Evolutionary conservation across 1,140 invertebrate species (phyloP).

Genomic region (Octopus sinensis): DNA sequence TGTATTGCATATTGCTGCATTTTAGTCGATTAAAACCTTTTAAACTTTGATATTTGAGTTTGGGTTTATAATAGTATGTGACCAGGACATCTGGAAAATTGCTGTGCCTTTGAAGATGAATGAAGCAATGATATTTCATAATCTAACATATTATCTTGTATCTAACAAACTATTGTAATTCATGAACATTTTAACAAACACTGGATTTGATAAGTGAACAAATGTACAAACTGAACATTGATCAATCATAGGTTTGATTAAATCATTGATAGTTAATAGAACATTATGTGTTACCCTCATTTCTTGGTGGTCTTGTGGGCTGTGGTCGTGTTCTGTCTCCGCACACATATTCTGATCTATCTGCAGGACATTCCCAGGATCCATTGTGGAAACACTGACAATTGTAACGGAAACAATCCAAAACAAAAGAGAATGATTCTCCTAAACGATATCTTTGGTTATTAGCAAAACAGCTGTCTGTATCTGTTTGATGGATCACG

Average conservation of each 20-base stretch:
- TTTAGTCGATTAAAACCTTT: too few relatives aligned
- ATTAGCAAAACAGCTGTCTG: conserved; percentile 4
- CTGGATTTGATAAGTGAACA: not conserved
- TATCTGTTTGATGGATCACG: not conserved
- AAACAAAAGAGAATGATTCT: conserved; percentile 17
- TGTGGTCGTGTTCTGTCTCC: conserved; percentile 26
- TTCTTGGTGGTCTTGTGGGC: conserved; percentile 13
- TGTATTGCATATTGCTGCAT: too few relatives aligned
- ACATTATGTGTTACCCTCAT: not conserved
- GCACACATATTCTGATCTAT: conserved; percentile 26
- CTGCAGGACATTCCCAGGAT: conserved; percentile 32
- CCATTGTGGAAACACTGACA: conserved; percentile 34
- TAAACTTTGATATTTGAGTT: too few relatives aligned
- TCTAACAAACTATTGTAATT: not conserved
- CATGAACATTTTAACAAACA: not conserved
- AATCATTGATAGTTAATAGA: not conserved
- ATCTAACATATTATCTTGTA: not conserved
- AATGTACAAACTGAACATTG: not conserved
- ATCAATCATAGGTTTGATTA: not conserved
- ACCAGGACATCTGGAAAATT: too few relatives aligned
- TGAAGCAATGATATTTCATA: too few relatives aligned
- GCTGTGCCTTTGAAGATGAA: too few relatives aligned
- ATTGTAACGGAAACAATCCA: conserved; percentile 29
- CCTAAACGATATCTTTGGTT: conserved; percentile 14
- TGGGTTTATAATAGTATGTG: too few relatives aligned